Conservation (phyloP, 2,888 invertebrate genomes). For the Mechanitis messenoides region DNA sequence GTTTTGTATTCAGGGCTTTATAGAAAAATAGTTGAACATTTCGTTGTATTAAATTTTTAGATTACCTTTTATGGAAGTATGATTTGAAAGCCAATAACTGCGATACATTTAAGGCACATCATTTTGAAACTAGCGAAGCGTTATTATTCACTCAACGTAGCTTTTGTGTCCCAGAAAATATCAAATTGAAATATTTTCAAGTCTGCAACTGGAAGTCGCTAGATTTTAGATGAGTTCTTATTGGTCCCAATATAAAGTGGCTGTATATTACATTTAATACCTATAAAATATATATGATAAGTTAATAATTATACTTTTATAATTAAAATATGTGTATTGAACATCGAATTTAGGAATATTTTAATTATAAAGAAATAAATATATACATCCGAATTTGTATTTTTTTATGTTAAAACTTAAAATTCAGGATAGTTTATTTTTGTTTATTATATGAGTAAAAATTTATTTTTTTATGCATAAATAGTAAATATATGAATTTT, state of each 20-base stretch:
- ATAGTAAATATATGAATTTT: too few species aligned
- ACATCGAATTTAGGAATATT: too few species aligned
- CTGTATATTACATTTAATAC: too few species aligned
- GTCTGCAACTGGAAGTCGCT: slow-evolving; percentile 22
- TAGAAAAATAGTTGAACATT: not conserved
- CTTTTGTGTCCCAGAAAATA: slow-evolving; percentile 66
- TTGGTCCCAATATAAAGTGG: slow-evolving; percentile 10
- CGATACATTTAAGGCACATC: slow-evolving; percentile 60
- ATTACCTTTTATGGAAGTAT: slow-evolving; percentile 11
- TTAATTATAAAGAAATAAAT: too few species aligned
- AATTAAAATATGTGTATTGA: too few species aligned
- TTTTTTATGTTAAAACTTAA: too few species aligned
- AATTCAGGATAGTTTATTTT: too few species aligned
- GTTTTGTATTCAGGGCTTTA: not conserved
- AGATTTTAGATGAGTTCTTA: slow-evolving; percentile 19
- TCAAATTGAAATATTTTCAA: slow-evolving; percentile 57
- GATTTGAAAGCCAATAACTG: slow-evolving; percentile 55
- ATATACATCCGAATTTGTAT: too few species aligned
- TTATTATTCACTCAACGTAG: slow-evolving; percentile 66
- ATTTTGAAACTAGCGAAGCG: slow-evolving; percentile 50
- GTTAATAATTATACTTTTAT: too few species aligned
- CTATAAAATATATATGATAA: too few species aligned
- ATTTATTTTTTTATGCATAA: too few species aligned
- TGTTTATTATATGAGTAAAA: too few species aligned
- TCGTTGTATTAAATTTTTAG: not conserved